Percentiles rank a stretch among this genome's conserved stretches.
Conservation (phyloP, 2,797 vertebrate genomes). For the Ataeniobius toweri region DNA sequence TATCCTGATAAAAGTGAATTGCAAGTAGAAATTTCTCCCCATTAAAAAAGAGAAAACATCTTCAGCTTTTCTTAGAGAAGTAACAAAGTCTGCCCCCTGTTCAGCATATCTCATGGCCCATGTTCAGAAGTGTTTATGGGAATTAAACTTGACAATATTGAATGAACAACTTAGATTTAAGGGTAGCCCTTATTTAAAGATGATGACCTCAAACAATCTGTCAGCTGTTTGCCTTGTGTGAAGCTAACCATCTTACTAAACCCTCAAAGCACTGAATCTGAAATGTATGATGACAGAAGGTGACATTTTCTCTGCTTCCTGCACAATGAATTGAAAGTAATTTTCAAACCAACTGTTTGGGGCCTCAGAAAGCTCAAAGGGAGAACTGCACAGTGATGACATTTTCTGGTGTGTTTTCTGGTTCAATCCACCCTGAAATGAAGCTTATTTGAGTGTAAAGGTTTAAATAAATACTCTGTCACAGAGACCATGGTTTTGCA, state of each 20-base stretch:
- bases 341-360: constrained; percentile 50
- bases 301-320: constrained; percentile 53
- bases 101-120: background rate
- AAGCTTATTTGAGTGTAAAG: constrained; percentile 51
- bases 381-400: constrained; percentile 40
- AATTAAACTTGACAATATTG: background rate
- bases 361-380: constrained; percentile 35
- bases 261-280: constrained; percentile 5
- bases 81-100: background rate
- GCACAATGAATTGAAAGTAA: constrained; percentile 46
- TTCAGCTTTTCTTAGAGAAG: no score
- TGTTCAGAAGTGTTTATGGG: background rate
- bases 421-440: constrained; percentile 39
- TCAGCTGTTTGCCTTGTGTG: background rate
- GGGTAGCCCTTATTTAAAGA: background rate
- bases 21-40: no score
- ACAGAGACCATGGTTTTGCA: constrained; percentile 12
- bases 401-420: constrained; percentile 55
- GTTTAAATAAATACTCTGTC: constrained; percentile 44
- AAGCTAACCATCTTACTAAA: constrained; percentile 12
- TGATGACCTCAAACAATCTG: background rate
- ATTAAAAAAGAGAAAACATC: no score
- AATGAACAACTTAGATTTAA: background rate
- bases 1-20: no score
- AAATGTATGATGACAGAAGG: constrained; percentile 51